Evolutionary conservation across 1,140 invertebrate genomes (phyloP).

Genomic region (Camponotus vicinus): DNA sequence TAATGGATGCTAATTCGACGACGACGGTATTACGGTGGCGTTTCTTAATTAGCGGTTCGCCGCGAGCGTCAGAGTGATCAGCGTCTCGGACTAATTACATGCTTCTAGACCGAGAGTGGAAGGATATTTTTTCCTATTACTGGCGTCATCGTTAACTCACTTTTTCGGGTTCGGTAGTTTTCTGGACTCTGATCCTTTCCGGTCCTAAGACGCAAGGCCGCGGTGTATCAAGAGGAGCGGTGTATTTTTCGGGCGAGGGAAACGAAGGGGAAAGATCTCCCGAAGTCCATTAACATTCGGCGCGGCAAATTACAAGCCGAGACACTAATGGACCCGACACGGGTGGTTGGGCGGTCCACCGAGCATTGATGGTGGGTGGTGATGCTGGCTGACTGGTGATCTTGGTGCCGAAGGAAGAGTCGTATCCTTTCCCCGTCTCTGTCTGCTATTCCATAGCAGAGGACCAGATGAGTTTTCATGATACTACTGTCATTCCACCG

Average conservation of each 20-base stretch:
- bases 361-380: constrained; percentile 76
- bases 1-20: constrained; percentile 78
- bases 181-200: constrained; percentile 27
- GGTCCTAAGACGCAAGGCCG: constrained; percentile 14
- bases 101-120: constrained; percentile 53
- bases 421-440: constrained; percentile 43
- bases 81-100: constrained; percentile 73
- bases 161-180: constrained; percentile 42
- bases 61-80: constrained; percentile 67
- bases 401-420: background rate
- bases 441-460: constrained; percentile 30
- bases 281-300: constrained; percentile 85
- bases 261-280: constrained; percentile 43
- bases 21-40: constrained; percentile 75
- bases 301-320: constrained; percentile 86
- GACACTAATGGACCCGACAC: constrained; percentile 82
- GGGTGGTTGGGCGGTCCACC: constrained; percentile 72
- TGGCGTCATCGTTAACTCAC: background rate
- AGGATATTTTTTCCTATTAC: constrained; percentile 39
- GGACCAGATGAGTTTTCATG: constrained; percentile 69
- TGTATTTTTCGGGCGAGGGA: background rate
- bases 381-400: constrained; percentile 64
- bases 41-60: constrained; percentile 75
- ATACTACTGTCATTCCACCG: constrained; percentile 20
- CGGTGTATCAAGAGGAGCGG: constrained; percentile 24